These are phyloP conservation scores for Erannis defoliaria DNA, from an alignment of 2,888 invertebrate genomes.

Conservation along the genomic window DNA sequence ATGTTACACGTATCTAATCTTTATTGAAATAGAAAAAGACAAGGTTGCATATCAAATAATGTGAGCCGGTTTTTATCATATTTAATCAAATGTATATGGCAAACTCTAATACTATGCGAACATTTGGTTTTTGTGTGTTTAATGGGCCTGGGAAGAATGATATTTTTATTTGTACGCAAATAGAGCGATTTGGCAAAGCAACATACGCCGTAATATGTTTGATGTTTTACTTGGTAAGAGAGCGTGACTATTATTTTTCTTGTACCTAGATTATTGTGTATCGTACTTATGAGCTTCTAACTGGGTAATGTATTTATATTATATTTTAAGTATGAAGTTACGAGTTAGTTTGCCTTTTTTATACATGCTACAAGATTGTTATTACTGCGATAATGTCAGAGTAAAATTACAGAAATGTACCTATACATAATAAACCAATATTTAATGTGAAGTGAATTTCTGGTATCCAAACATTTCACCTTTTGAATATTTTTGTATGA, in stretches of 20 bases:
- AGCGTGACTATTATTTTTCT: slow-evolving; percentile 14
- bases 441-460: too few relatives aligned
- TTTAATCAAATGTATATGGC: slow-evolving; percentile 27
- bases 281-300: slow-evolving; percentile 1
- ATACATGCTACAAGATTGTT: neutral
- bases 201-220: slow-evolving; percentile 14
- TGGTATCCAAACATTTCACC: neutral
- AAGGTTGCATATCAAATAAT: slow-evolving; percentile 59
- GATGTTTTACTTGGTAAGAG: slow-evolving; percentile 19
- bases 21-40: slow-evolving; percentile 63
- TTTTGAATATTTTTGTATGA: neutral
- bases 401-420: too few relatives aligned
- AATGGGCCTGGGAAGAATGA: slow-evolving; percentile 8
- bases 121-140: slow-evolving; percentile 11
- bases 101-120: neutral
- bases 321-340: neutral
- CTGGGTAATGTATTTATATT: neutral
- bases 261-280: slow-evolving; percentile 11
- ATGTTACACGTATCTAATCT: slow-evolving; percentile 64
- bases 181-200: slow-evolving; percentile 23
- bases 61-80: slow-evolving; percentile 53
- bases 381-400: neutral
- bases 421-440: neutral
- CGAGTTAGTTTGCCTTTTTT: neutral
- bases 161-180: slow-evolving; percentile 25